A percentile compares a stretch with the other conserved stretches of the same genome.
These are phyloP conservation scores for Aix galericulata DNA, from an alignment of 2,113 vertebrate genomes.

Conservation along the genomic window DNA sequence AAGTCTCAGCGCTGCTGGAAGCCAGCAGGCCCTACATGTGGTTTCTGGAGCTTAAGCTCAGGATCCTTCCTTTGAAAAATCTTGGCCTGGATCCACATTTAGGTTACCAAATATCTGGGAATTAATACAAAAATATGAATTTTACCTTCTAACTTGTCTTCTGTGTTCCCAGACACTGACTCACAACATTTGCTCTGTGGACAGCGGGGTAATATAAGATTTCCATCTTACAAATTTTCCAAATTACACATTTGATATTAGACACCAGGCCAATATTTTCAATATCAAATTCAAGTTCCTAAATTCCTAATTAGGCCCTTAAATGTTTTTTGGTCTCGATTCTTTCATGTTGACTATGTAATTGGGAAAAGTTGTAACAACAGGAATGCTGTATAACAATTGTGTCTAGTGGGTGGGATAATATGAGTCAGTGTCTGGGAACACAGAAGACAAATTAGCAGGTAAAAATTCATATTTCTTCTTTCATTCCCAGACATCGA, in stretches of 20 bases:
- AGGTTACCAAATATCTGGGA: constrained; percentile 42
- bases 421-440: constrained; percentile 71
- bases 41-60: constrained; percentile 15
- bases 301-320: constrained; percentile 22
- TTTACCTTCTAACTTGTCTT: constrained; percentile 33
- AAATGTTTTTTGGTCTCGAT: background rate
- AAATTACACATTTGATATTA: background rate
- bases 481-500: constrained; percentile 70
- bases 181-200: background rate
- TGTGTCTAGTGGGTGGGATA: constrained; percentile 45
- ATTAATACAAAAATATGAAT: constrained; percentile 31
- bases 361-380: constrained; percentile 43
- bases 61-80: constrained; percentile 8
- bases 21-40: background rate
- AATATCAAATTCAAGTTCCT: background rate
- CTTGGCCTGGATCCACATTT: constrained; percentile 15
- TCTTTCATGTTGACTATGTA: background rate
- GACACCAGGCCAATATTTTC: background rate
- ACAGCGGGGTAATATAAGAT: constrained; percentile 21
- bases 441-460: constrained; percentile 52
- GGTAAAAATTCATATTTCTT: constrained; percentile 48
- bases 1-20: background rate
- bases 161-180: constrained; percentile 55
- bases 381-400: constrained; percentile 12
- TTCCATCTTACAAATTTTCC: constrained; percentile 45